Evolutionary conservation across 2,888 invertebrate genomes (phyloP), one percentile per base, ranked within the genome.

Genomic region (Drosophila antonietae): DNA sequence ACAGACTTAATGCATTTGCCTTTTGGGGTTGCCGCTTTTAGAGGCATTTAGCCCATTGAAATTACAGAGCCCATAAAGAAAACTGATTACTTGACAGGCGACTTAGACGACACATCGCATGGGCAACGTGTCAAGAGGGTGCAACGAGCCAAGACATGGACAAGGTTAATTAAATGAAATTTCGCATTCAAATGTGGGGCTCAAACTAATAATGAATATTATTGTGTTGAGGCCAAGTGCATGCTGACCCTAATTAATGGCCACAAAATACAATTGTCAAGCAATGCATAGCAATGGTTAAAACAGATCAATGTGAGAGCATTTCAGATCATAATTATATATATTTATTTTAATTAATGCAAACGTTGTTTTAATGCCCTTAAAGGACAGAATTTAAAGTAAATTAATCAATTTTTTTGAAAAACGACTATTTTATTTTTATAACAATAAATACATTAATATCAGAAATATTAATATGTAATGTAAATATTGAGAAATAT

Each of bases 111-210:
- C 35, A 35, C 8, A 20, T 52, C 18, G 35, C 28, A 28, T 8
- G 23, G 53, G 63, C 44, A 53, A 57, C 60, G 56, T 65, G 60
- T 76, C 65, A 59, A 59, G 66, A 69, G 66, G 65, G 71, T 55
- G 66, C 61, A 44, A 9, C 39, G 57, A 55, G 61, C 47, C 68
- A 58, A 63, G 12, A 53, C 62, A 68, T 55, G 70, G 61, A 70
- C 59, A 62, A 60, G 83, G 83, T 81, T 78, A 78, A 81, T 83
- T 80, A 73, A 81, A 80, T 83, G 73, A 47, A 63, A 78, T 77
- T 62, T 44, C 61, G 70, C 63, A 65, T 73, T 71, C 68, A 73
- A 77, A 77, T 73, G 70, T 68, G 43, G 47, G 55, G 49, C 56
- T 70, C 55, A 49, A 43, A 46, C 61, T 59, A 75, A 67, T 78